Evolutionary conservation across 2,888 invertebrate species (phyloP).

Genomic region (Volucella zonaria): DNA sequence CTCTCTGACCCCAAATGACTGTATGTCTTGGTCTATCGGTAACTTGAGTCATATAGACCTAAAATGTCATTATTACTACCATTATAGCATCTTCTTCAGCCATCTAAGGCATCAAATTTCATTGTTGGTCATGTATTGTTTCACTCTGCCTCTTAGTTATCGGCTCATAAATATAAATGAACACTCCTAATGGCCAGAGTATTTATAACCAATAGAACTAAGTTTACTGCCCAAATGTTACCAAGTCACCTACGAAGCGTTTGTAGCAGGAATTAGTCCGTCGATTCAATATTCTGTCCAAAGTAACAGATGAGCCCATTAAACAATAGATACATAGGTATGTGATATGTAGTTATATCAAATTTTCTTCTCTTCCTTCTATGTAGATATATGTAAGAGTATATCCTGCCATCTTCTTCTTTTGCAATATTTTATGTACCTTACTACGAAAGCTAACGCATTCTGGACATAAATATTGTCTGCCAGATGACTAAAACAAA

Average conservation of each 20-base stretch:
- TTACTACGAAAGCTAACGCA: constrained; percentile 55
- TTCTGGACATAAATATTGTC: constrained; percentile 56
- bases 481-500: constrained; percentile 54
- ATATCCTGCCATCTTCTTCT: constrained; percentile 21
- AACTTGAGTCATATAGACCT: constrained; percentile 4
- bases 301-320: constrained; percentile 42
- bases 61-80: constrained; percentile 29
- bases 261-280: constrained; percentile 4
- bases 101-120: constrained; percentile 31
- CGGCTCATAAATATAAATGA: constrained; percentile 49
- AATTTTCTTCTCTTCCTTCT: constrained; percentile 17
- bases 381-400: no score
- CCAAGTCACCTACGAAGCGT: constrained; percentile 1
- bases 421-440: constrained; percentile 16
- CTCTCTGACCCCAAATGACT: background rate
- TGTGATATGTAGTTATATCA: constrained; percentile 10
- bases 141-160: constrained; percentile 1
- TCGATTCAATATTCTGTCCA: constrained; percentile 36
- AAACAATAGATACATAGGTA: constrained; percentile 1
- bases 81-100: constrained; percentile 19
- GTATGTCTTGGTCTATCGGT: background rate
- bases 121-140: constrained; percentile 9
- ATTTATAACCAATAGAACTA: constrained; percentile 47
- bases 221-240: constrained; percentile 29
- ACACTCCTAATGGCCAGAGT: constrained; percentile 37